Base-by-base conservation (phyloP, 2,888 invertebrate genomes). In the Polymixis lichenea region DNA sequence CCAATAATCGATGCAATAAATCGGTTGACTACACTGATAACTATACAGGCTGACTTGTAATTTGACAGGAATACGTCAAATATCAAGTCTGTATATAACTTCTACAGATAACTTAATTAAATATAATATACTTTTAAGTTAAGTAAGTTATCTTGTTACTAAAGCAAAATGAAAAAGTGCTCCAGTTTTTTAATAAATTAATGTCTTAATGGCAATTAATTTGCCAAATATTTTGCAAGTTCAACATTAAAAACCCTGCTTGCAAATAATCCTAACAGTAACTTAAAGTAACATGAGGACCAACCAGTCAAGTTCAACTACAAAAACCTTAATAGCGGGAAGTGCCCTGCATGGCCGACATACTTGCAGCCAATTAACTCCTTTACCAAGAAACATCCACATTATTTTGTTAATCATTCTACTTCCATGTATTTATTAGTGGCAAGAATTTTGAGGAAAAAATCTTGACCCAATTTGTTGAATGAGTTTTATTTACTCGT, bases 241-340 rank as follows among this genome's bases (percentile, higher is more conserved):
- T 4, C 7, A 25, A 9, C 15, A 25, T 11, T 22, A 0, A n/a
- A 3, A 19, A 49, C 2, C 2, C 22, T 15, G 49, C 1, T 49
- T 49, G 0, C 22, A 38, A 53, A 49, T 55, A 58, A 56, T 56
- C n/a, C 8, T 60, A 65, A 56, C 85, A 69, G 69, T 67, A 60
- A 55, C 7, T 49, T 49, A 73, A 77, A 73, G 55, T 53, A 69
- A 64, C 58, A 71, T 61, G 62, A 66, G 38, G 38, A 46, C 77
- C 60, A 53, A 61, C 73, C 75, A 72, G 68, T 72, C 53, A 67
- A 78, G 68, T 76, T 73, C 15, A 32, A 77, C 64, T 78, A 85
- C 82, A 88, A 88, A 90, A 89, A 88, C 78, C 73, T 84, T 88
- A 89, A 89, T 86, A 82, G 78, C 85, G 81, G 90, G 90, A 88